Conservation (phyloP, 2,797 vertebrate genomes). For the Thunnus albacares region DNA sequence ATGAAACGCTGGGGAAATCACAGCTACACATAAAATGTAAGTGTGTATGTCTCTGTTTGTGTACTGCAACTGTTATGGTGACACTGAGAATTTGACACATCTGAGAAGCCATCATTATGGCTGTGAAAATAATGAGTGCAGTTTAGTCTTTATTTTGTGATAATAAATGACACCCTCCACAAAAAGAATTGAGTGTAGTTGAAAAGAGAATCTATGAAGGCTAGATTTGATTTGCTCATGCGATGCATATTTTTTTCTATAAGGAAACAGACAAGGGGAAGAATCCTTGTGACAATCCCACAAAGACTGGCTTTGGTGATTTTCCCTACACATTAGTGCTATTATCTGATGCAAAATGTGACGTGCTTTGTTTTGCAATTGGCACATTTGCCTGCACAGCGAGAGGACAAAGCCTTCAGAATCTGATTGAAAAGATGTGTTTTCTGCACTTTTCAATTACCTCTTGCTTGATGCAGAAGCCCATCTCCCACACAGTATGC, state of each 20-base stretch:
- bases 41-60: not conserved
- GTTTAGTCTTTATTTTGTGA: slow-evolving; percentile 13
- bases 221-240: slow-evolving; percentile 26
- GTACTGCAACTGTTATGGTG: not conserved
- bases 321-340: slow-evolving; percentile 57
- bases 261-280: slow-evolving; percentile 48
- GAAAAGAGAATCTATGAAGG: slow-evolving; percentile 18
- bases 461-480: slow-evolving; percentile 56
- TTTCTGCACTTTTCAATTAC: slow-evolving; percentile 83
- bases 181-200: not conserved
- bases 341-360: slow-evolving; percentile 74
- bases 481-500: slow-evolving; percentile 54
- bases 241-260: slow-evolving; percentile 20
- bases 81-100: slow-evolving; percentile 28
- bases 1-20: not conserved
- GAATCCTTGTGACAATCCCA: slow-evolving; percentile 54
- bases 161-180: slow-evolving; percentile 6
- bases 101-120: not conserved
- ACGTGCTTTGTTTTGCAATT: slow-evolving; percentile 78
- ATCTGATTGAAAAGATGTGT: slow-evolving; percentile 81
- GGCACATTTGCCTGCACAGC: slow-evolving; percentile 65
- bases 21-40: not conserved
- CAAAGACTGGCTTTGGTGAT: slow-evolving; percentile 64
- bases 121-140: not conserved
- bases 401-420: slow-evolving; percentile 76